Evolutionary conservation across 2,113 vertebrate species (phyloP).

Genomic region (Festucalex cinctus): DNA sequence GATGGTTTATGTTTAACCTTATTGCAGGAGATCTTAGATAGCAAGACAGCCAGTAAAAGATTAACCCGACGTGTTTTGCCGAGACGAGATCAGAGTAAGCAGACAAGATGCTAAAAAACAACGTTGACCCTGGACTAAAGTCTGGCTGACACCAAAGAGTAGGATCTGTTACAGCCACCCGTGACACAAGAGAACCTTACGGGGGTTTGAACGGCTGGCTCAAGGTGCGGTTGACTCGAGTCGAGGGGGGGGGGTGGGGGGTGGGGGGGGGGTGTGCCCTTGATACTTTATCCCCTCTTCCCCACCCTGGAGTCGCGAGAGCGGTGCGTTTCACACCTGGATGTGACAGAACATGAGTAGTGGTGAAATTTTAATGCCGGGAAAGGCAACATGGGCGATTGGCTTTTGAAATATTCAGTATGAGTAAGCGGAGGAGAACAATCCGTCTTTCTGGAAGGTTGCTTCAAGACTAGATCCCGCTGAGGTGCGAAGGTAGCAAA

Average conservation of each 20-base stretch:
- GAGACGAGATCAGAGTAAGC: constrained; percentile 34
- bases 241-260: constrained; percentile 1
- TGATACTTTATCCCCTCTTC: constrained; percentile 58
- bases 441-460: background rate
- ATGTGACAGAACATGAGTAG: constrained; percentile 56
- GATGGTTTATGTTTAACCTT: constrained; percentile 19
- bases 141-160: constrained; percentile 31
- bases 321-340: constrained; percentile 63
- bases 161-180: constrained; percentile 20
- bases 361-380: constrained; percentile 62
- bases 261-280: constrained; percentile 52
- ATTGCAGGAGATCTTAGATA: constrained; percentile 5
- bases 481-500: no score
- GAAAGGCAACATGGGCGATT: constrained; percentile 26
- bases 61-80: background rate
- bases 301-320: constrained; percentile 38
- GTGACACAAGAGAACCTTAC: constrained; percentile 22
- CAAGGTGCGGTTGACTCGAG: constrained; percentile 35
- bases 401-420: constrained; percentile 59
- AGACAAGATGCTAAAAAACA: constrained; percentile 24
- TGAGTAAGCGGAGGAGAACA: constrained; percentile 18
- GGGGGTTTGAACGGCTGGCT: constrained; percentile 35
- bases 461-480: no score
- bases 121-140: constrained; percentile 29
- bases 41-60: constrained; percentile 12